Evolutionary conservation across 2,888 invertebrate species (phyloP), one percentile per base, ranked within the genome.

Genomic region (Galeopsomyia nigrocyanea): DNA sequence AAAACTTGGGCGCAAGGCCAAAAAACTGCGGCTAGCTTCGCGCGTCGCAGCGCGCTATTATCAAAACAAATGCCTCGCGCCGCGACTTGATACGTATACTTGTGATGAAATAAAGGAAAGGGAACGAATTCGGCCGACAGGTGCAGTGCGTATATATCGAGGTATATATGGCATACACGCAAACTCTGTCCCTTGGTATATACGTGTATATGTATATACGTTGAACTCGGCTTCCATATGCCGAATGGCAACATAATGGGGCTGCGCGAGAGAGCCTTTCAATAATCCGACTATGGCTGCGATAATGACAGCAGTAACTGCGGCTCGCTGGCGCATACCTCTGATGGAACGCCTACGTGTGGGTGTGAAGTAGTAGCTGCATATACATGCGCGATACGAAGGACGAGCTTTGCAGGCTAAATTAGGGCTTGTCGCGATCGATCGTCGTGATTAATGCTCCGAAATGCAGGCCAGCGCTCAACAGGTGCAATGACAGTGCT

Each of bases 381-480:
- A 3, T 22, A 2, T 3, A 26, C 21, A 3, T n/a, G 49, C 51
- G 26, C 16, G n/a, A 14, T 26, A 2, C 39, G 13, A 39, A 39
- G 39, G 31, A 31, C 3, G 7, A 31, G 39, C 26, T 26, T 50
- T 6, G n/a, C 14, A 26, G 51, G 26, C n/a, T n/a, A 57, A 31
- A 57, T 57, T 31, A 31, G 5, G 13, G 39, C 31, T 56, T 56
- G 19, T 16, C 55, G 14, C 22, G 55, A 50, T 60, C 57, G 47
- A 46, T 22, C n/a, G 66, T 31, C 70, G 70, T 67, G 74, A 74
- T 74, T 67, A 70, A 70, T 73, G 65, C 65, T 14, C 22, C 68
- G 47, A 68, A 62, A 63, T 67, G 70, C n/a, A n/a, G n/a, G 55
- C 60, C 63, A 66, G 72, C 53, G 9, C 53, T 68, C 68, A 68